Conservation (phyloP, 2,888 invertebrate species). For the Cactoblastis cactorum region DNA sequence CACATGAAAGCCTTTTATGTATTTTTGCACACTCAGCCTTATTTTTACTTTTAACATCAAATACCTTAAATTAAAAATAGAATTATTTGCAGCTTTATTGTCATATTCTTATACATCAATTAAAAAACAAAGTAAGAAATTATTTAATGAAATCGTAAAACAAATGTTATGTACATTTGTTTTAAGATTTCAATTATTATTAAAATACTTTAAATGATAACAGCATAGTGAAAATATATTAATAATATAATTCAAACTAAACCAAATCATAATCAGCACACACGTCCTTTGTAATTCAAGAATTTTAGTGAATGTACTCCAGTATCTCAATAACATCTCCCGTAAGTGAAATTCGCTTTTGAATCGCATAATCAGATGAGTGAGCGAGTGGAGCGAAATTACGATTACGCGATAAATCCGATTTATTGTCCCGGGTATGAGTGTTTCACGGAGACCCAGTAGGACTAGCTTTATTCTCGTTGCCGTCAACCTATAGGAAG, state of each 20-base stretch:
- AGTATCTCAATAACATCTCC: slow-evolving; percentile 42
- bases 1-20: slow-evolving; percentile 38
- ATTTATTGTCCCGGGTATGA: slow-evolving; percentile 45
- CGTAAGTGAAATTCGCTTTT: slow-evolving; percentile 41
- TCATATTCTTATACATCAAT: no score
- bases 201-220: no score
- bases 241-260: no score
- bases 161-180: no score
- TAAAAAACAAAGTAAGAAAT: no score
- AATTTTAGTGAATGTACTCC: slow-evolving; percentile 15
- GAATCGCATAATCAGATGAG: slow-evolving; percentile 50
- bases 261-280: no score
- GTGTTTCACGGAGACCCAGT: slow-evolving; percentile 38
- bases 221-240: no score
- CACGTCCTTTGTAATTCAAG: no score
- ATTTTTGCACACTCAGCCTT: slow-evolving; percentile 36
- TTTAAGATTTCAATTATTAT: no score
- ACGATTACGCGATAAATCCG: slow-evolving; percentile 61
- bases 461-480: slow-evolving; percentile 32
- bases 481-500: background rate
- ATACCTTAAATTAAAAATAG: slow-evolving; percentile 19
- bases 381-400: slow-evolving; percentile 52
- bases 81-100: background rate
- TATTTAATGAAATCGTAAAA: no score
- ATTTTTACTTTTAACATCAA: slow-evolving; percentile 34